Base-by-base conservation (phyloP, 2,888 invertebrate species). In the Drosophila cracens region DNA sequence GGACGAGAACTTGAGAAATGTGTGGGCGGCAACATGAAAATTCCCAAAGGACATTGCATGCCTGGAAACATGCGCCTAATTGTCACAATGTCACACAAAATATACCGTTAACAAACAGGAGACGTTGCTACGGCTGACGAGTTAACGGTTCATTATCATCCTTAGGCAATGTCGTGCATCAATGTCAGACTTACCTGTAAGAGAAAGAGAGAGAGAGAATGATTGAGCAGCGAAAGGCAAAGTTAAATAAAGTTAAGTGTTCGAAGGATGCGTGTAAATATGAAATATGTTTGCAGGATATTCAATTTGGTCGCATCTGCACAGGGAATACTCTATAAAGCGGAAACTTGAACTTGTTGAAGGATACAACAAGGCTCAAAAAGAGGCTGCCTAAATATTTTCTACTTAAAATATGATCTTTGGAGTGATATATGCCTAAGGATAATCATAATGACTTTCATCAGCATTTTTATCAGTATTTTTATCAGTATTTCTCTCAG, bases 131-230 rank as follows among this genome's bases (percentile, higher is more conserved):
- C 13, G 29, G n/a, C 27, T 16, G 56, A 21, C 21, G 54, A n/a
- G 58, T 36, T 54, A 53, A 70, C 54, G 56, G 53, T 61, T 73
- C 63, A 67, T 67, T 70, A 68, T 40, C 72, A 66, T 53, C 57
- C 52, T 58, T 58, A 2, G 59, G 34, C n/a, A 51, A 72, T 63
- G 83, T 83, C 76, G 86, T 85, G 83, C 85, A 85, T 89, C 85
- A 85, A 85, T 73, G 85, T 85, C 90, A 89, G 63, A 89, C 85
- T 85, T 87, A 85, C 85, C 85, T 89, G 88, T 2, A 89, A 77
- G 40, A 54, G 40, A 70, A 7, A 38, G 29, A 57, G 34, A 65
- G 4, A 74, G 18, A 65, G 54, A 59, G 36, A 36, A 29, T 31
- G 34, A 27, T 51, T 64, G 53, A 52, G 69, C 1, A 59, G 76